Evolutionary conservation across 1,140 invertebrate genomes (phyloP), one percentile per base, ranked within the genome.

Genomic region (Lycorma delicatula): DNA sequence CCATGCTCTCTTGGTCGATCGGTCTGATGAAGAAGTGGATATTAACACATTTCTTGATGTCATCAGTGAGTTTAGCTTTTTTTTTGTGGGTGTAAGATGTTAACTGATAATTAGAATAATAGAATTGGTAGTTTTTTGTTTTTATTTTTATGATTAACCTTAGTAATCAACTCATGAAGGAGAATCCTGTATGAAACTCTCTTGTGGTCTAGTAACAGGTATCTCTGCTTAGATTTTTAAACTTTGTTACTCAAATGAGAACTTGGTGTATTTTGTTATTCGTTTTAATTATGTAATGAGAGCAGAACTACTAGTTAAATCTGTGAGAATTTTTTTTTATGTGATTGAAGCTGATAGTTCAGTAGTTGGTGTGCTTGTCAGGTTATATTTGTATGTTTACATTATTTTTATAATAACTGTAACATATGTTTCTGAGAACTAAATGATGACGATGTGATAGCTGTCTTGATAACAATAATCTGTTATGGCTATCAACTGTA

Each of bases 1-100:
- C 61, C 68, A 73, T 60, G 67, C 67, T 34, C 56, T 63, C 4
- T 67, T 65, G 27, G 63, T 67, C 36, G 58, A 64, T 52, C 41
- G 46, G 46, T 63, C 67, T 46, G 59, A 71, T 28, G 68, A 67
- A 57, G 63, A 69, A 59, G 58, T 64, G 56, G 63, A 60, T 18
- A 28, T 46, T 12, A 47, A 9, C 48, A 66, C 70, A 38, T 59
- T 71, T 28, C 64, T 76, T 49, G 70, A 76, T 61, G 71, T 74
- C 27, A 70, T 23, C 22, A 47, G 54, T 60, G n/a, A 56, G 48
- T 41, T 12, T 11, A 36, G 11, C 12, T 55, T 55, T n/a, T 5
- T 11, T 36, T 52, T 58, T 20, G 22, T 13, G 5, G 50, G 12
- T 13, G 3, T 58, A 9, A 9, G 3, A 51, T 28, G 16, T 16